phyloP scores from a whole-genome alignment of 2,113 vertebrate genomes.

The Austrofundulus limnaeus region DNA sequence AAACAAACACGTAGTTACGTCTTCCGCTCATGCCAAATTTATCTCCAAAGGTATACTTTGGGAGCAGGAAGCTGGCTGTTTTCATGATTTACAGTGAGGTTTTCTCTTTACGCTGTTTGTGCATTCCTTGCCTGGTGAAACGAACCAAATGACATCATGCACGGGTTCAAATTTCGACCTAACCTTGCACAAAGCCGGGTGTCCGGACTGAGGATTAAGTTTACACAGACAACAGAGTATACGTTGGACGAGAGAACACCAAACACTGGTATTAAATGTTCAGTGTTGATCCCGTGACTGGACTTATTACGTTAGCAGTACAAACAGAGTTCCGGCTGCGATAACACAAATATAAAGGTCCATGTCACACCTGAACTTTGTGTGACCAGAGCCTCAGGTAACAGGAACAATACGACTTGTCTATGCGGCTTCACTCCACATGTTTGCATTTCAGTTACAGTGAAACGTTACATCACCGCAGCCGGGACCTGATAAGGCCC shows the following conservation, averaged over 20 bases:
- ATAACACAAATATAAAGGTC: slow-evolving; percentile 22
- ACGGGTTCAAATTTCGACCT: slow-evolving; percentile 27
- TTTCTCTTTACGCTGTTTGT: slow-evolving; percentile 21
- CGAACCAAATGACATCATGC: slow-evolving; percentile 42
- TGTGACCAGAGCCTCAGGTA: slow-evolving; percentile 8
- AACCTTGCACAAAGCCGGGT: slow-evolving; percentile 43
- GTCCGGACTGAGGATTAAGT: slow-evolving; percentile 21
- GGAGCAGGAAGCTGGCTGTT: slow-evolving; percentile 28
- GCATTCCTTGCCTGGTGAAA: slow-evolving; percentile 23
- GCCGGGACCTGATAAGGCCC: slow-evolving; percentile 45
- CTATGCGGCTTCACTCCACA: slow-evolving; percentile 21
- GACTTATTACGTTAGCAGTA: slow-evolving; percentile 41
- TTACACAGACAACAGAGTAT: slow-evolving; percentile 39
- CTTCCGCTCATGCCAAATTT: slow-evolving; percentile 37
- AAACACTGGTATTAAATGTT: slow-evolving; percentile 40
- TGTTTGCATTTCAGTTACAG: slow-evolving; percentile 59
- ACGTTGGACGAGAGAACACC: slow-evolving; percentile 11
- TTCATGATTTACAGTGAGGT: slow-evolving; percentile 51
- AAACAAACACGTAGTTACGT: slow-evolving; percentile 56
- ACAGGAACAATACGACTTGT: slow-evolving; percentile 36
- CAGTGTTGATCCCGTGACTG: slow-evolving; percentile 6
- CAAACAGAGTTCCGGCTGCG: slow-evolving; percentile 32
- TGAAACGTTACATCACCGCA: slow-evolving; percentile 65
- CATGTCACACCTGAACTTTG: background rate
- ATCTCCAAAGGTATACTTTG: slow-evolving; percentile 36